Evolutionary conservation across 2,797 vertebrate genomes (phyloP), one percentile per base, ranked within the genome.

Genomic region (Takifugu rubripes): DNA sequence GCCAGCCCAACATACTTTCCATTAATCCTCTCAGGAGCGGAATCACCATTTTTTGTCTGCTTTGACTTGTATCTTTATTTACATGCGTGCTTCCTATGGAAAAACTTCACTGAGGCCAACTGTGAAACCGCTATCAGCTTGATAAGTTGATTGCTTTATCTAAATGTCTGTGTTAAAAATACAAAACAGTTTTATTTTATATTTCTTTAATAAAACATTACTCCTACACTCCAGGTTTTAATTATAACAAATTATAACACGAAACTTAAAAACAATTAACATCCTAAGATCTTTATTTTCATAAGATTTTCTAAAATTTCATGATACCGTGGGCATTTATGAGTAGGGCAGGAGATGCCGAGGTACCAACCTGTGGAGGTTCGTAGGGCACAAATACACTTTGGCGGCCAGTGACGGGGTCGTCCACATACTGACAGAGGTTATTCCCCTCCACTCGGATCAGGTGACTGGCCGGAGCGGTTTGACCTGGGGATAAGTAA

Each of bases 371-470:
- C 96, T 99, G 97, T 0, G 97, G 97, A 43, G 94, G 78, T 72
- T 99, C 97, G 0, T 96, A 97, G 3, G 97, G 97, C 64, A 98
- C 93, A 71, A 95, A 89, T 49, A 96, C 96, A 0, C 97, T 99
- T 87, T 99, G 97, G 59, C 97, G 83, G 42, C 97, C 96, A 0
- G 96, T 99, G 75, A 95, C 94, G 0, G 94, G 91, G 70, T 99
- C 97, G 0, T 99, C 96, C 83, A 99, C 92, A 0, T 99, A 99
- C 87, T 99, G 96, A 0, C 86, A 87, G 50, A 99, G 91, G 76
- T 94, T 99, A 84, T 94, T 99, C 14, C 97, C 97, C 71, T 99
- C 97, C 75, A 99, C 95, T 0, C 97, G 90, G 80, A 98, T 98
- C 62, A 99, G 90, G 87, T 99, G 97, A 82, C 95, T 98, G 66